Conservation (phyloP, 2,797 vertebrate genomes). For the Bovichtus diacanthus region DNA sequence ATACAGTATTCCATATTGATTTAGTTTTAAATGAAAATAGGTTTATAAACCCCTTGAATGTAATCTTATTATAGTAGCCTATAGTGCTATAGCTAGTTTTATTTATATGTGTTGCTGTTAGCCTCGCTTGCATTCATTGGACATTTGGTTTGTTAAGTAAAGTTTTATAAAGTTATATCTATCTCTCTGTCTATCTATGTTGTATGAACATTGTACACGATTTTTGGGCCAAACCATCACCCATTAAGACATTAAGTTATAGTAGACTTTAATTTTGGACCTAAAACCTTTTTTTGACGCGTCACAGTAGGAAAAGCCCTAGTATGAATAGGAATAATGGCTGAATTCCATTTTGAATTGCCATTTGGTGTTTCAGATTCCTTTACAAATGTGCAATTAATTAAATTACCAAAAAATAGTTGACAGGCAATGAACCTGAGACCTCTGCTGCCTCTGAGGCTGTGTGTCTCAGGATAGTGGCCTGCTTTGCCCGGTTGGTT, state of each 20-base stretch:
- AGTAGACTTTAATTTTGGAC: not conserved
- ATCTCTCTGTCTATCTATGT: not conserved
- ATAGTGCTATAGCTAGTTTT: not conserved
- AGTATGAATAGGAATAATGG: not conserved
- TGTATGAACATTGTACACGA: not conserved
- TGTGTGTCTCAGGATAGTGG: not conserved
- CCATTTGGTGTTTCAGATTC: not conserved
- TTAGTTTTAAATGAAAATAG: not conserved
- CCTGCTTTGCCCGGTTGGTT: not conserved
- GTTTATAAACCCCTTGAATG: not conserved
- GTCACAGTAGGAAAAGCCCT: not conserved
- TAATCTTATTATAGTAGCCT: not conserved
- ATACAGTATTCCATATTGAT: not conserved
- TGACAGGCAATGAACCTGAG: not conserved
- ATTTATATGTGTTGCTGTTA: not conserved
- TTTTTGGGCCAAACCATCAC: not conserved
- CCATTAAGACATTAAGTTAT: not conserved
- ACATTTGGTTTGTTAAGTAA: not conserved
- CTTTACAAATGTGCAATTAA: not conserved
- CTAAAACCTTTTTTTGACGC: not conserved
- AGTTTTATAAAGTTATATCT: not conserved
- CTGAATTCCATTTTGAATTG: not conserved
- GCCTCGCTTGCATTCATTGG: not conserved
- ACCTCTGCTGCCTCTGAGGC: not conserved
- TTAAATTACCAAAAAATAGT: not conserved